Evolutionary conservation across 2,113 vertebrate species (phyloP), one percentile per base, ranked within the genome.

Genomic region (Gnathonemus echidnorhynchus): DNA sequence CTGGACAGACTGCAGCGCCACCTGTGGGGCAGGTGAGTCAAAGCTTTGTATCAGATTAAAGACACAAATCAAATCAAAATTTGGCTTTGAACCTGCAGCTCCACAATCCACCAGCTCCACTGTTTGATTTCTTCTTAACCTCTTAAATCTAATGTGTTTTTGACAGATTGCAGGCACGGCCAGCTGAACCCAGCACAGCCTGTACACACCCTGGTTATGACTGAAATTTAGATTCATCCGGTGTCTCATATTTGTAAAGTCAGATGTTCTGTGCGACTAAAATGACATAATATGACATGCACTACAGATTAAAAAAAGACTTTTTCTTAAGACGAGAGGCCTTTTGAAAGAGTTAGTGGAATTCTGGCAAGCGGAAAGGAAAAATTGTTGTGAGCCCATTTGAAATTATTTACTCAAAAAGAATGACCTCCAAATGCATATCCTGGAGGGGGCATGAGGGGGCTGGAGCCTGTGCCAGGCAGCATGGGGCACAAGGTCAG

Each of bases 1-100:
- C 2, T 99, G 98, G 98, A 98, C 97, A 1, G 93, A 96, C 91
- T 99, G 98, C 95, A 99, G 97, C 92, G 95, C 97, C 50, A 97
- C 97, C 0, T 99, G 98, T 93, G 98, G 98, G 87, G 93, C 95
- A 92, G 98, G 98, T 99, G 93, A 88, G 49, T 90, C 87, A 91
- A 86, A n/a, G 42, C 5, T 50, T 35, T 48, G 58, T 2, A 13
- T 90, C 0, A 87, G 88, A 89, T 24, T 27, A 70, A 62, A 62
- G 24, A 62, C 56, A 62, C 1, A n/a, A 80, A 80, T 42, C 31
- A 42, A 19, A n/a, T 62, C 56, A 62, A 10, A 9, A 62, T 62
- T 62, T 62, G 56, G 56, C 3, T 24, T n/a, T n/a, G 56, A 62
- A 7, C 35, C 70, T 39, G 11, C 15, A 31, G 13, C 31, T 35